Evolutionary conservation across 2,888 invertebrate species (phyloP).

Genomic region (Noctua janthina): DNA sequence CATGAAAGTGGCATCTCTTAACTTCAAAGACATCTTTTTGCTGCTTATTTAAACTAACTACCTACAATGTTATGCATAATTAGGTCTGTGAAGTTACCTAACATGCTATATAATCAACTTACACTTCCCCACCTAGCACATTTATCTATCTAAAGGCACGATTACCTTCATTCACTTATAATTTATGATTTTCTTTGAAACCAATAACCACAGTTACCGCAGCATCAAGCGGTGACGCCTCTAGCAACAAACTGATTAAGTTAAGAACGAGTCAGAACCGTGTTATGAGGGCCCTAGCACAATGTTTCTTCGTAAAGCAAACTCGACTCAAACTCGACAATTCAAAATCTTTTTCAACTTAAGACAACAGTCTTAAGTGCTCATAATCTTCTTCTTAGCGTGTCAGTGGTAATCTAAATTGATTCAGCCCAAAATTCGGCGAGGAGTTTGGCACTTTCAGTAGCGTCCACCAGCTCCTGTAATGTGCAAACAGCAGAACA

Average conservation of each 20-base stretch:
- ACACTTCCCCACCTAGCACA: background rate
- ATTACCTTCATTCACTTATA: background rate
- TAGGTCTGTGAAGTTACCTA: background rate
- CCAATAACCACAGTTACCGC: constrained; percentile 1
- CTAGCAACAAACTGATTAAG: background rate
- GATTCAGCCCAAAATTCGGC: background rate
- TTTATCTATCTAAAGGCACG: background rate
- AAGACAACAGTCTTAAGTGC: too few relatives aligned
- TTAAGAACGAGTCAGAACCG: background rate
- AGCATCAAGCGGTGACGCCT: background rate
- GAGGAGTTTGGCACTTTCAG: background rate
- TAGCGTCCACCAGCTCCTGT: background rate
- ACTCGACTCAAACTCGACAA: background rate
- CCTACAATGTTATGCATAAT: background rate
- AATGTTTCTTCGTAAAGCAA: background rate
- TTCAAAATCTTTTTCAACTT: background rate
- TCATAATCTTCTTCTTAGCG: background rate
- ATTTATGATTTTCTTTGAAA: background rate
- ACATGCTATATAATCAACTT: background rate
- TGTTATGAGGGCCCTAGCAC: background rate
- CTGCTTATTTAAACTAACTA: background rate
- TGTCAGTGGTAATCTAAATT: background rate
- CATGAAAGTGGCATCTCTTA: background rate
- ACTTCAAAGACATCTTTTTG: background rate
- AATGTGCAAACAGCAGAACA: background rate